Conservation (phyloP, 2,888 invertebrate species). For the Heliconius charithonia region DNA sequence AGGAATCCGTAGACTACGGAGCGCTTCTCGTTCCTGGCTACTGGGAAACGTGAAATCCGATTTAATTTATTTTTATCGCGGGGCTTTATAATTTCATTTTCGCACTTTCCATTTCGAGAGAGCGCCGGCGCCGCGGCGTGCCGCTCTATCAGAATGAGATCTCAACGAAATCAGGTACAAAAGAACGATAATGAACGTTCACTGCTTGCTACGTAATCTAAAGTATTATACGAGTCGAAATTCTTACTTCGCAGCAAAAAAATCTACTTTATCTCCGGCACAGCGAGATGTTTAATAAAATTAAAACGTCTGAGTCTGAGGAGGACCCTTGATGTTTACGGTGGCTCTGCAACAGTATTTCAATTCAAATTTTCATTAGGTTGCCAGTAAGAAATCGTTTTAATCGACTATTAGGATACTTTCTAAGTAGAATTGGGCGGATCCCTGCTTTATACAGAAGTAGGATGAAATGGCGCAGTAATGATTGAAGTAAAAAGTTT, state of each 20-base stretch:
- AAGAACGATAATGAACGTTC: constrained; percentile 84
- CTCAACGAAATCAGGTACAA: constrained; percentile 82
- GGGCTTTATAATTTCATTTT: constrained; percentile 84
- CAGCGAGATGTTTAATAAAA: constrained; percentile 80
- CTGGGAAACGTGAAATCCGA: constrained; percentile 82
- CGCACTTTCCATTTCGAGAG: constrained; percentile 83
- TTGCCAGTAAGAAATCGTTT: constrained; percentile 54
- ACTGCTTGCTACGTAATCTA: constrained; percentile 84
- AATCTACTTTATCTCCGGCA: constrained; percentile 80
- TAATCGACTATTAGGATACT: constrained; percentile 51
- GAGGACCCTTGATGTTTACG: constrained; percentile 72
- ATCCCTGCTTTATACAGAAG: constrained; percentile 23
- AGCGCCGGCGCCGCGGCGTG: constrained; percentile 79
- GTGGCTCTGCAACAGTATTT: constrained; percentile 70
- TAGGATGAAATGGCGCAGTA: constrained; percentile 17
- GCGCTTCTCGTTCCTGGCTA: constrained; percentile 79
- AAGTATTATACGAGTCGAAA: constrained; percentile 83
- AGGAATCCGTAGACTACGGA: constrained; percentile 79
- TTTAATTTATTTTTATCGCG: constrained; percentile 85
- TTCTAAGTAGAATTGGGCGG: constrained; percentile 13
- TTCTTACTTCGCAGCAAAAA: constrained; percentile 81
- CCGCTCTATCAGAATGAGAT: constrained; percentile 83
- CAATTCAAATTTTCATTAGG: constrained; percentile 55
- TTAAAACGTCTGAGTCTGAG: constrained; percentile 77
- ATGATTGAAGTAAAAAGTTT: constrained; percentile 19